Base-by-base conservation (phyloP, 2,113 vertebrate genomes). In the Struthio camelus region DNA sequence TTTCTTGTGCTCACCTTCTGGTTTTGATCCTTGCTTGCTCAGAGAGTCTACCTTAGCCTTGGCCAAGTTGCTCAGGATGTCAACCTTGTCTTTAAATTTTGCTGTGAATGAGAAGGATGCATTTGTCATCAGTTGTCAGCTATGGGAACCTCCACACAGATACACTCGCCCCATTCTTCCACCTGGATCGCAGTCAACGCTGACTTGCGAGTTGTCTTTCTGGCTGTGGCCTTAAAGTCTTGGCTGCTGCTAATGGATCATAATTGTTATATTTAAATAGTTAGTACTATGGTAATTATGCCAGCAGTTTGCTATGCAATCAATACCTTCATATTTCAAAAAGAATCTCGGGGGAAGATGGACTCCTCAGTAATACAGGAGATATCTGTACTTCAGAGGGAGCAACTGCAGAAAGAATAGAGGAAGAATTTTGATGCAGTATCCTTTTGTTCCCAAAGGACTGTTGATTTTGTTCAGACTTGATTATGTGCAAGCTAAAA, bases 81-180 rank as follows among this genome's bases (percentile, higher is more conserved):
- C 98, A 89, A 98, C 98, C 91, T 98, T 99, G 85, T 99, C 98
- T 97, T 98, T 99, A 97, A 99, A 98, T 97, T 98, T 99, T 27
- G 97, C 99, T 99, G 97, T 65, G 97, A 98, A 97, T 93, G 95
- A 98, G 97, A 96, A 95, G 97, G 69, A 81, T 6, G 24, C 0
- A 0, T 53, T 86, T 9, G 38, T 62, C 71, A 94, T 54, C 51
- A 70, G 75, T n/a, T 44, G 58, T 8, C 59, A 59, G 69, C 20
- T 44, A 2, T 28, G 17, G 27, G 56, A 34, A 19, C 56, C 32
- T 10, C 30, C 42, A 14, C 3, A 0, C 24, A 0, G 0, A 0
- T n/a, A 23, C 20, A 20, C 38, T 42, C 4, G 6, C 5, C 42
- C 24, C 23, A 2, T 53, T 80, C 48, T 27, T 40, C 53, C 22